phyloP scores from a whole-genome alignment of 1,140 invertebrate genomes.

The Trigoniulus corallinus region DNA sequence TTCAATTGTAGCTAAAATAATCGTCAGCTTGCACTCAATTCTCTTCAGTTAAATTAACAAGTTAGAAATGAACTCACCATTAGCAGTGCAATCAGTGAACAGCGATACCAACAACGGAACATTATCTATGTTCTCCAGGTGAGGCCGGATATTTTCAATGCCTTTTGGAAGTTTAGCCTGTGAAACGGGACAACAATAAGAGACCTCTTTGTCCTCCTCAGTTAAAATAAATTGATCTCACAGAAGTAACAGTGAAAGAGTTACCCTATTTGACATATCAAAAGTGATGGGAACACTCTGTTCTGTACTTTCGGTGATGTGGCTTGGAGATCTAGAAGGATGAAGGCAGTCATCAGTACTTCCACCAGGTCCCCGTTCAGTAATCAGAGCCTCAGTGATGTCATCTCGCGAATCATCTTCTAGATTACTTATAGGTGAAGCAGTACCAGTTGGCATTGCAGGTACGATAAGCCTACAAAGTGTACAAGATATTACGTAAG shows the following conservation, averaged over 20 bases:
- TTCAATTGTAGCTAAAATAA: conserved; percentile 47
- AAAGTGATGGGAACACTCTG: conserved; percentile 75
- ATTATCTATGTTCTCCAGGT: conserved; percentile 89
- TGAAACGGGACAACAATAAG: too few relatives aligned
- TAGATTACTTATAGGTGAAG: background rate
- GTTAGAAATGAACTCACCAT: conserved; percentile 20
- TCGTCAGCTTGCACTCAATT: background rate
- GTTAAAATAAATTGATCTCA: too few relatives aligned
- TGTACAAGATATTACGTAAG: background rate
- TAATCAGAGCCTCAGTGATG: conserved; percentile 12
- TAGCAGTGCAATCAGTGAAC: conserved; percentile 87
- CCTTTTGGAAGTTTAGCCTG: conserved; percentile 85
- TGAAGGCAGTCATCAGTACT: too few relatives aligned
- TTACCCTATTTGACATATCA: conserved; percentile 77
- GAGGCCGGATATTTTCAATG: conserved; percentile 90
- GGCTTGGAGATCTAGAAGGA: conserved; percentile 54
- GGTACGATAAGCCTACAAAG: background rate
- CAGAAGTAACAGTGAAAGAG: too few relatives aligned
- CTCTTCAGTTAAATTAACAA: background rate
- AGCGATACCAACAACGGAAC: conserved; percentile 88
- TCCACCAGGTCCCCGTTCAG: background rate
- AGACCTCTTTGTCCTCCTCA: too few relatives aligned
- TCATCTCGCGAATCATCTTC: background rate
- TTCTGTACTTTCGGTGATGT: conserved; percentile 70
- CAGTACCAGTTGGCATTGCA: background rate